Percentiles rank a stretch among this genome's conserved stretches.
These are phyloP conservation scores for Melitaea athalia DNA, from an alignment of 2,888 invertebrate species.

Conservation along the genomic window DNA sequence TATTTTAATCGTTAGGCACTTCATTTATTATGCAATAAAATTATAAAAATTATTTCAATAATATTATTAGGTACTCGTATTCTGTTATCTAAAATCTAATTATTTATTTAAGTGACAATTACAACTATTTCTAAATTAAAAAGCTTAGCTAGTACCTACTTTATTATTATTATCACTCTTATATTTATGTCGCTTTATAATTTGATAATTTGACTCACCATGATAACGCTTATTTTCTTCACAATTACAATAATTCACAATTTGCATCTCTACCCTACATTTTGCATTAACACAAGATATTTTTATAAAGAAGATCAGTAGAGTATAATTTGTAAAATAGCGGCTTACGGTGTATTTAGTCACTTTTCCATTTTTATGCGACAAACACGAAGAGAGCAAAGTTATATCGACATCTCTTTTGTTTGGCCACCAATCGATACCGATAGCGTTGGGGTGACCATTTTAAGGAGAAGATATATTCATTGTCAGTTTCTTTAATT, in stretches of 20 bases:
- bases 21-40: background rate
- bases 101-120: no score
- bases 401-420: conserved; percentile 63
- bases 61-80: no score
- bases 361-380: conserved; percentile 75
- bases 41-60: no score
- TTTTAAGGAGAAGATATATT: conserved; percentile 29
- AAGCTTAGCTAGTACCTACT: background rate
- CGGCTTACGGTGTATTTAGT: conserved; percentile 49
- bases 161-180: background rate
- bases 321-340: conserved; percentile 23
- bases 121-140: no score
- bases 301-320: conserved; percentile 14
- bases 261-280: conserved; percentile 36
- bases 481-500: background rate
- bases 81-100: no score
- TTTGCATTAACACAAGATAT: conserved; percentile 29
- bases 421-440: conserved; percentile 71
- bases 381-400: conserved; percentile 64
- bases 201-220: conserved; percentile 36
- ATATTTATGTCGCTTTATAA: background rate
- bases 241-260: conserved; percentile 16
- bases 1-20: conserved; percentile 13
- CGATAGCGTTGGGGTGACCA: conserved; percentile 66
- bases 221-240: conserved; percentile 29